Conservation (phyloP, 2,888 invertebrate species). For the Sminthurides aquaticus region DNA sequence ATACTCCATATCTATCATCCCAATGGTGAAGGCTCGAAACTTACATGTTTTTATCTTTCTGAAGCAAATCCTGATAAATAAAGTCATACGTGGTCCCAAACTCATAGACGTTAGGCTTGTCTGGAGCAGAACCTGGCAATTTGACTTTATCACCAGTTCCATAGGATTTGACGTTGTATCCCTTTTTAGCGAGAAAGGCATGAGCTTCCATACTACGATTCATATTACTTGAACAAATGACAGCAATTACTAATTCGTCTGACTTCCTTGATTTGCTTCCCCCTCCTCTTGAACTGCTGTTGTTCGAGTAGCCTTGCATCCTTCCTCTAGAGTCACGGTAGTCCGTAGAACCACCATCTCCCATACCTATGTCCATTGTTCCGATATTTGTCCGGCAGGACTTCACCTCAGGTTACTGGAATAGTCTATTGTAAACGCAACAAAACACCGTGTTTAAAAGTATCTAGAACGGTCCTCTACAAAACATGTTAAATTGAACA, state of each 20-base stretch:
- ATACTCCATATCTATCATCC: not conserved
- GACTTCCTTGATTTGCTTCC: not conserved
- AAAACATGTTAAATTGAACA: no score
- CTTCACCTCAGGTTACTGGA: no score
- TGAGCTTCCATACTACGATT: constrained; percentile 99
- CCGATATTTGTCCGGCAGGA: no score
- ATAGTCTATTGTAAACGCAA: no score
- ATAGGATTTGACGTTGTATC: constrained; percentile 89
- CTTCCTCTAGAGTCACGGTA: not conserved
- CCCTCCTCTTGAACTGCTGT: not conserved
- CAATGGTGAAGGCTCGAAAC: not conserved
- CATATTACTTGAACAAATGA: constrained; percentile 99
- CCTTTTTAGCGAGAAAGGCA: constrained; percentile 90
- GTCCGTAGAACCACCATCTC: not conserved
- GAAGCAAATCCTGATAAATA: constrained; percentile 84
- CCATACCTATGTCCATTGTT: not conserved
- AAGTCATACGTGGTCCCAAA: constrained; percentile 92
- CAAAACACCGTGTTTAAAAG: no score
- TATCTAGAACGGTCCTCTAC: no score
- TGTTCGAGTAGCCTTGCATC: not conserved
- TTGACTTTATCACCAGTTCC: constrained; percentile 32
- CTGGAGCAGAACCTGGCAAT: constrained; percentile 19
- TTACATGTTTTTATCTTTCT: constrained; percentile 85
- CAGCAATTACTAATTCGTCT: constrained; percentile 62
- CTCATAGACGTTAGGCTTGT: constrained; percentile 85